Evolutionary conservation across 2,888 invertebrate species (phyloP), one percentile per base, ranked within the genome.

Genomic region (Punctoribates punctum): DNA sequence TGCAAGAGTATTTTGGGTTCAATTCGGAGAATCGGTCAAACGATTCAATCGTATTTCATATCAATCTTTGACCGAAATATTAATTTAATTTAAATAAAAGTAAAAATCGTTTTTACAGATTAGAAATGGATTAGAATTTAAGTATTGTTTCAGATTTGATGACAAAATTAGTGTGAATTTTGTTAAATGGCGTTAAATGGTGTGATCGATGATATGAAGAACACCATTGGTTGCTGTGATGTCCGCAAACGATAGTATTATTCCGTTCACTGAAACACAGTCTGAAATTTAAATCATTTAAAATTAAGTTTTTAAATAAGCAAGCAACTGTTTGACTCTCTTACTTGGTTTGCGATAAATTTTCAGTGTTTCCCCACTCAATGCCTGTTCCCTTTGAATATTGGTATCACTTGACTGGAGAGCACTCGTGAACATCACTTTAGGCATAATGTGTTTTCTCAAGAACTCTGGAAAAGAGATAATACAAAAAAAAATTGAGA

Each of bases 201-300:
- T 76, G 27, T 79, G 79, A 75, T 82, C 80, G 77, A 81, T 79
- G 54, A 81, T 81, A 57, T 81, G 81, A 54, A 81, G 75, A 9
- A 81, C 81, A 11, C 81, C 81, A 75, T 81, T 81, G 17, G 79
- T 79, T 8, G 81, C 80, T 3, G 81, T 80, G 74, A 81, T 80
- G 75, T 81, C 81, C 1, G 81, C 79, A 81, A 92, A 80, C 13
- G 78, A 57, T 17, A 80, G 77, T 27, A 77, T 79, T 27, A 79
- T 77, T 8, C 78, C 79, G 75, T 80, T 78, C 20, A 80, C 78
- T 20, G 79, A 76, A 38, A 80, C 72, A 29, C 78, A 77, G 54
- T 79, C 80, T 80, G 73, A 8, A 77, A 75, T 3, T 6, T 9
- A 17, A 29, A 29, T 23, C 3, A 17, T 42, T 27, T 67, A 9